Evolutionary conservation across 2,113 vertebrate species (phyloP).

Genomic region (Nanorana parkeri): DNA sequence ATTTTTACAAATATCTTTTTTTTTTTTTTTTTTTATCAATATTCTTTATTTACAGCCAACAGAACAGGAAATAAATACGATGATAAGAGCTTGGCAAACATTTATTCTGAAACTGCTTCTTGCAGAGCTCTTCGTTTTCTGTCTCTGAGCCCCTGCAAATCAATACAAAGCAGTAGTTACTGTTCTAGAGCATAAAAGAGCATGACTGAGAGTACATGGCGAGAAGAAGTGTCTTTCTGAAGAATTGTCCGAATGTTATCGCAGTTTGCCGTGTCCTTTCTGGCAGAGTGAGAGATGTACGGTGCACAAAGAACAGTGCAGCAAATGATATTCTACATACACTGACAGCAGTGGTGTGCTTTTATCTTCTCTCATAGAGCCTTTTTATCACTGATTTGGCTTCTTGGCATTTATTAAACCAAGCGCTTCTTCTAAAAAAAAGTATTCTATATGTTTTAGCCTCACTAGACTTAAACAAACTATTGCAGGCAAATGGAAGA

Average conservation of each 20-base stretch:
- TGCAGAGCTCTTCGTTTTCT: neutral
- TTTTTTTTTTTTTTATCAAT: too few relatives aligned
- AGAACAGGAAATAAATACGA: neutral
- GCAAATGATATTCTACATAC: neutral
- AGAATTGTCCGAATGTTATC: constrained; percentile 3
- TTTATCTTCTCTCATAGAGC: constrained; percentile 2
- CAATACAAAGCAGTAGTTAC: constrained; percentile 12
- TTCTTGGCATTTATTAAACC: too few relatives aligned
- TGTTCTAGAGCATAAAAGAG: neutral
- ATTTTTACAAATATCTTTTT: too few relatives aligned
- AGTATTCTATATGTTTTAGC: too few relatives aligned
- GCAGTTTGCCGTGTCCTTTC: neutral
- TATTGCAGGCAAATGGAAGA: too few relatives aligned
- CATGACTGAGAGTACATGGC: neutral
- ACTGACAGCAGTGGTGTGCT: neutral
- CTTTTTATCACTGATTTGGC: constrained; percentile 6
- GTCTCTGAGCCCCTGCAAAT: neutral
- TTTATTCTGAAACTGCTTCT: neutral
- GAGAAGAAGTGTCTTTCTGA: constrained; percentile 7
- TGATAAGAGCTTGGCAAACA: neutral
- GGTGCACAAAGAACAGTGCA: neutral
- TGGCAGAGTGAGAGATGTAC: neutral
- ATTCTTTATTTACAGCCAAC: too few relatives aligned
- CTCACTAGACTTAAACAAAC: too few relatives aligned
- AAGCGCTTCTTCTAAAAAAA: too few relatives aligned